phyloP scores from a whole-genome alignment of 2,113 vertebrate genomes.

The Oostethus manadensis region DNA sequence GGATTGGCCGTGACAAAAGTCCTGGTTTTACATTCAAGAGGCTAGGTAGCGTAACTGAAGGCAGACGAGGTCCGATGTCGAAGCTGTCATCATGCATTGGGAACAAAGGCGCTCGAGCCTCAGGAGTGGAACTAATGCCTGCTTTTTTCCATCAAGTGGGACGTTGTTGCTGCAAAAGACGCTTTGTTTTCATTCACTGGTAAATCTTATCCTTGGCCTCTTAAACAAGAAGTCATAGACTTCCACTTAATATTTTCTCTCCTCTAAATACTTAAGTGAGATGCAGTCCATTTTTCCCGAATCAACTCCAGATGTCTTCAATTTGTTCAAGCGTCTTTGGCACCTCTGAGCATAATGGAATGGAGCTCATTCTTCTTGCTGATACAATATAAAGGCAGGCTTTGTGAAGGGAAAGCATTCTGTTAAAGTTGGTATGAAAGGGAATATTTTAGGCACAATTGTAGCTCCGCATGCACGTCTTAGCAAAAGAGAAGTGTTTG shows the following conservation, averaged over 20 bases:
- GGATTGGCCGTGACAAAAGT: slow-evolving; percentile 40
- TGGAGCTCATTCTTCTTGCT: slow-evolving; percentile 50
- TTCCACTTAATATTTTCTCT: background rate
- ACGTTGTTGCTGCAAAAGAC: slow-evolving; percentile 10
- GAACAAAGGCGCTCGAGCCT: slow-evolving; percentile 30
- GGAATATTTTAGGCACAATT: slow-evolving; percentile 29
- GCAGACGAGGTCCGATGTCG: slow-evolving; percentile 34
- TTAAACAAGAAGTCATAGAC: slow-evolving; percentile 20
- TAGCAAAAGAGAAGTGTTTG: background rate
- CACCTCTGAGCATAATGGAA: slow-evolving; percentile 58
- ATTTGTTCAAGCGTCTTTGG: slow-evolving; percentile 56
- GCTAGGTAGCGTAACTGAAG: slow-evolving; percentile 1
- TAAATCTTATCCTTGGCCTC: slow-evolving; percentile 34
- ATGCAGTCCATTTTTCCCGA: slow-evolving; percentile 57
- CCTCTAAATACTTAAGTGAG: slow-evolving; percentile 32
- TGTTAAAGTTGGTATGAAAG: slow-evolving; percentile 49
- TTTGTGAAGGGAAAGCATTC: slow-evolving; percentile 29
- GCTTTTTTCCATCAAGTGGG: slow-evolving; percentile 7
- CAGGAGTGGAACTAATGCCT: slow-evolving; percentile 38
- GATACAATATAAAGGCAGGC: slow-evolving; percentile 42
- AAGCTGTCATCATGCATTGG: slow-evolving; percentile 42
- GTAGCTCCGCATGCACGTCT: background rate
- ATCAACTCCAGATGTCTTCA: slow-evolving; percentile 54
- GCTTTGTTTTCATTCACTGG: slow-evolving; percentile 26
- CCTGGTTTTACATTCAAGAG: slow-evolving; percentile 41